phyloP scores from a whole-genome alignment of 2,888 invertebrate species.

The Macrosiphum euphorbiae region DNA sequence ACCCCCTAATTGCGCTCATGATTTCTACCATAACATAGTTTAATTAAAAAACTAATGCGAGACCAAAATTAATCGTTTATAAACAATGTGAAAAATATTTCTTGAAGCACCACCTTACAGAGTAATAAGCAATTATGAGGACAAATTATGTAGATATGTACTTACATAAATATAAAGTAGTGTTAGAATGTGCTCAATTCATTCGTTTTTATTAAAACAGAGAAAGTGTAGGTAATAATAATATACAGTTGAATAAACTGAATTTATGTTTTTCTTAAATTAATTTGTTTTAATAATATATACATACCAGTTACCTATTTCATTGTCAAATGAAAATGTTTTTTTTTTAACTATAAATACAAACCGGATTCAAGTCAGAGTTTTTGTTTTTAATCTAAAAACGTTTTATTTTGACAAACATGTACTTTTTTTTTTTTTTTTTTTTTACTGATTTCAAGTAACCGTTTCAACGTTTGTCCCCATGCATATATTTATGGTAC shows the following conservation, averaged over 20 bases:
- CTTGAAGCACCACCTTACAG: background rate
- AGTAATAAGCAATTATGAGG: background rate
- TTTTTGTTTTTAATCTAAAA: background rate
- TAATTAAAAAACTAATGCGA: background rate
- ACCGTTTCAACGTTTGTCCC: background rate
- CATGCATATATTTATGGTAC: background rate
- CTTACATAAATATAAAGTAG: background rate
- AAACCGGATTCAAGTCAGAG: background rate
- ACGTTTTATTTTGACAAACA: background rate
- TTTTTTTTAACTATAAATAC: background rate
- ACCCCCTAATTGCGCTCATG: background rate
- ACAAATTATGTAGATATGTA: background rate
- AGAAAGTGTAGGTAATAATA: background rate
- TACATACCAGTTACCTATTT: background rate
- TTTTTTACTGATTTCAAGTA: background rate
- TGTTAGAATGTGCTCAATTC: background rate
- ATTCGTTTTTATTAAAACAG: background rate
- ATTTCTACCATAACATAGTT: background rate
- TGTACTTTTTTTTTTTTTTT: background rate
- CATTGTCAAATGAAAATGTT: background rate
- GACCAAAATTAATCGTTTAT: background rate
- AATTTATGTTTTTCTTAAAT: constrained; percentile 3
- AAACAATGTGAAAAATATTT: background rate
- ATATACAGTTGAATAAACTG: background rate
- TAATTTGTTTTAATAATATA: background rate